Base-by-base conservation (phyloP, 2,797 vertebrate genomes). In the Sebastes itinus region DNA sequence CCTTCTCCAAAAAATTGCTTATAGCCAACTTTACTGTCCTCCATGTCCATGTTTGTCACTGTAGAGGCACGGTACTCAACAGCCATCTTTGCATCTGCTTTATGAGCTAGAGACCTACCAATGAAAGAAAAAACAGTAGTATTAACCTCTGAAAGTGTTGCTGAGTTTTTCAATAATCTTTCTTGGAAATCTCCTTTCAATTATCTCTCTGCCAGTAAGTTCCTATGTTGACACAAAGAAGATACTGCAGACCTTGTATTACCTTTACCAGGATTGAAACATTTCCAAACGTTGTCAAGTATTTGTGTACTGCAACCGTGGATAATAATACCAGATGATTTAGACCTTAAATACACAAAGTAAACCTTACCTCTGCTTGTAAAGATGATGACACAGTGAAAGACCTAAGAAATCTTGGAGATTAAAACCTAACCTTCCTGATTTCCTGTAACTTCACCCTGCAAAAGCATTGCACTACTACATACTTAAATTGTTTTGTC, bases 1-100 rank as follows among this genome's bases (percentile, higher is more conserved):
- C 38, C 54, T 22, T 86, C 78, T 2, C 1, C 9, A 3, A 78
- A 61, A 58, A 92, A 20, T 14, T 28, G 61, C 7, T 68, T 83
- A 20, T 91, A 89, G 42, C 70, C 71, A 52, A 67, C 66, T 77
- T 86, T 88, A 70, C 70, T 83, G n/a, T 86, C 84, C 0, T 89
- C 90, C 0, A 42, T 16, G 6, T 82, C 88, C 88, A 89, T 89
- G 32, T 77, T 84, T 27, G 80, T 71, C 28, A 30, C 33, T 11
- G n/a, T 73, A 6, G 75, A 85, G 14, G 69, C 66, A 2, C 1
- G 67, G 82, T 88, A 87, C 78, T 88, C 74, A 0, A 90, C 86
- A 55, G 75, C 8, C 92, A 94, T 92, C 72, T 78, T 81, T 84
- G 60, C 52, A 67, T 75, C 22, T 63, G 63, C 38, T 27, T 69